phyloP scores from a whole-genome alignment of 2,113 vertebrate genomes.

The Sorex fumeus region DNA sequence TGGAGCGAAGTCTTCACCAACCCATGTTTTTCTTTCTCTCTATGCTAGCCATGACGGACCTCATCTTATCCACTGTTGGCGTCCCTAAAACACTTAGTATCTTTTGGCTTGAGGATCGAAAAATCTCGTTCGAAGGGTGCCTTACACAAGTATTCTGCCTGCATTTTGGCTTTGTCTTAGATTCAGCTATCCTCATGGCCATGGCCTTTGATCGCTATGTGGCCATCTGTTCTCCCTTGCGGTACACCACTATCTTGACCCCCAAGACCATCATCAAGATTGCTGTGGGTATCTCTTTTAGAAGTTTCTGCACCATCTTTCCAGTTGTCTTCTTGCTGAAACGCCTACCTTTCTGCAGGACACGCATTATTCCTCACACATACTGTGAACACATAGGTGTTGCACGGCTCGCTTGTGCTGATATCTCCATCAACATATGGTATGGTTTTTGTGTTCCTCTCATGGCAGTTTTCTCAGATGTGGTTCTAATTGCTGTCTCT shows the following conservation, averaged over 20 bases:
- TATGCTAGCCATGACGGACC: slow-evolving; percentile 43
- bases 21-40: slow-evolving; percentile 50
- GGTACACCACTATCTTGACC: slow-evolving; percentile 72
- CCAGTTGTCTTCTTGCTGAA: slow-evolving; percentile 60
- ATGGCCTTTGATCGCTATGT: slow-evolving; percentile 41
- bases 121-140: slow-evolving; percentile 35
- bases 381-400: slow-evolving; percentile 72
- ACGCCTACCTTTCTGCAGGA: slow-evolving; percentile 37
- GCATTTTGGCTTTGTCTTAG: slow-evolving; percentile 13
- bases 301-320: slow-evolving; percentile 1
- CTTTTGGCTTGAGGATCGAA: slow-evolving; percentile 55
- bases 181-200: slow-evolving; percentile 47
- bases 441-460: slow-evolving; percentile 61
- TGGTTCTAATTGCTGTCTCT: slow-evolving; percentile 49
- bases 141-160: slow-evolving; percentile 39
- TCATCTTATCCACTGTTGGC: slow-evolving; percentile 51
- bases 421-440: slow-evolving; percentile 54
- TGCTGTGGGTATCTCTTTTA: background rate
- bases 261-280: slow-evolving; percentile 42
- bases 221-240: slow-evolving; percentile 56
- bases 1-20: background rate
- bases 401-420: slow-evolving; percentile 23
- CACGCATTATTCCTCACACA: slow-evolving; percentile 48
- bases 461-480: slow-evolving; percentile 61
- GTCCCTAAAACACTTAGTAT: slow-evolving; percentile 20